phyloP scores from a whole-genome alignment of 2,113 vertebrate species.

The Anseranas semipalmata region DNA sequence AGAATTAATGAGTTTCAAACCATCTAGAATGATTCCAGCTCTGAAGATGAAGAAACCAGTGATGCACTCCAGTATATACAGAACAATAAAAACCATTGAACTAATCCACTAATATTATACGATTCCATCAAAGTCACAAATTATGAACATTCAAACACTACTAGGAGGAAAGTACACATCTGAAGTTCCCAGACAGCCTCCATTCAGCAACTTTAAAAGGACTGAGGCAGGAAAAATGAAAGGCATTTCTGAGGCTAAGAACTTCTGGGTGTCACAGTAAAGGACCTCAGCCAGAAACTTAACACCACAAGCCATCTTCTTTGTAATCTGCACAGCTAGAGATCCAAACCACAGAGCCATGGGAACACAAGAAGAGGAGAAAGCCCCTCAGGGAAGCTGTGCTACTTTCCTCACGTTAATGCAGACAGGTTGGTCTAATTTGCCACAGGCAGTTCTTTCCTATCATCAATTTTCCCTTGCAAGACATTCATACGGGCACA shows the following conservation, averaged over 20 bases:
- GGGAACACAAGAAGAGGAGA: background rate
- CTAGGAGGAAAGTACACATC: background rate
- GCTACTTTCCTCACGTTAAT: background rate
- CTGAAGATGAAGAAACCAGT: background rate
- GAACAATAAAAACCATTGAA: background rate
- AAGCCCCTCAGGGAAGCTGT: background rate
- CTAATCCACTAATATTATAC: background rate
- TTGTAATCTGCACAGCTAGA: background rate
- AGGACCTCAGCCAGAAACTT: background rate
- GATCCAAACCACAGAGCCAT: background rate
- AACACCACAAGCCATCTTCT: background rate
- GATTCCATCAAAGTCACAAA: background rate
- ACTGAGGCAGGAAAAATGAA: background rate
- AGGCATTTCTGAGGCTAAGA: background rate
- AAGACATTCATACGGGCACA: rapidly evolving
- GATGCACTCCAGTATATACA: background rate
- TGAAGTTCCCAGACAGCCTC: background rate
- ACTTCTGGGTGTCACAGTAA: background rate
- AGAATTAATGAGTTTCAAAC: background rate
- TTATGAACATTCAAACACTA: background rate
- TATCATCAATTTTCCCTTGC: background rate
- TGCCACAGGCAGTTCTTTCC: background rate
- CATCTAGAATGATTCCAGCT: background rate
- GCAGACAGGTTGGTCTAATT: background rate
- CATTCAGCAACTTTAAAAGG: background rate